Conservation (phyloP, 2,797 vertebrate genomes). For the Psittacula derbiana region DNA sequence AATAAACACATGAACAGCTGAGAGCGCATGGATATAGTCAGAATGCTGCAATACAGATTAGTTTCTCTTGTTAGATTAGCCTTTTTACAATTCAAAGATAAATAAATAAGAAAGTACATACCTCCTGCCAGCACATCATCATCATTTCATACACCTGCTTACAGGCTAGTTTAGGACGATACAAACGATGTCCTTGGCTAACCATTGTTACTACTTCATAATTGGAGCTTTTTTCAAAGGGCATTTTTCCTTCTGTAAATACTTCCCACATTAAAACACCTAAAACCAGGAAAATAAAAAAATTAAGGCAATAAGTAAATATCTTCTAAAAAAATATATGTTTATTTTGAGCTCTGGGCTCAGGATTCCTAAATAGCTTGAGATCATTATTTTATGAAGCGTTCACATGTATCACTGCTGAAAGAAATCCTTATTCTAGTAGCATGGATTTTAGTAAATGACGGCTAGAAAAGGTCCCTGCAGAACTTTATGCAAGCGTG, state of each 20-base stretch:
- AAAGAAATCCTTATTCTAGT: background rate
- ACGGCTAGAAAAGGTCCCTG: background rate
- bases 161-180: constrained; percentile 84
- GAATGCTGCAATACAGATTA: background rate
- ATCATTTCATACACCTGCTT: constrained; percentile 85
- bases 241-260: constrained; percentile 92
- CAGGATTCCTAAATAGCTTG: background rate
- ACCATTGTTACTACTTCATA: constrained; percentile 91
- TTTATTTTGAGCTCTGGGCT: background rate
- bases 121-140: constrained; percentile 90
- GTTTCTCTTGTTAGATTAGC: background rate
- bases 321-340: background rate
- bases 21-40: background rate
- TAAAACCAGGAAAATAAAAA: constrained; percentile 15
- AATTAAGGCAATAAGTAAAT: background rate
- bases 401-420: background rate
- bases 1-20: background rate
- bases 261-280: constrained; percentile 98
- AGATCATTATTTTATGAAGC: background rate
- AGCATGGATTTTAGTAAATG: background rate
- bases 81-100: background rate
- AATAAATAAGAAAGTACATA: constrained; percentile 32
- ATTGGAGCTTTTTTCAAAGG: constrained; percentile 89
- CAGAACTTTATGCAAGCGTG: background rate
- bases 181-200: constrained; percentile 85